Base-by-base conservation (phyloP, 2,888 invertebrate species). In the Zygogramma bicolorata region DNA sequence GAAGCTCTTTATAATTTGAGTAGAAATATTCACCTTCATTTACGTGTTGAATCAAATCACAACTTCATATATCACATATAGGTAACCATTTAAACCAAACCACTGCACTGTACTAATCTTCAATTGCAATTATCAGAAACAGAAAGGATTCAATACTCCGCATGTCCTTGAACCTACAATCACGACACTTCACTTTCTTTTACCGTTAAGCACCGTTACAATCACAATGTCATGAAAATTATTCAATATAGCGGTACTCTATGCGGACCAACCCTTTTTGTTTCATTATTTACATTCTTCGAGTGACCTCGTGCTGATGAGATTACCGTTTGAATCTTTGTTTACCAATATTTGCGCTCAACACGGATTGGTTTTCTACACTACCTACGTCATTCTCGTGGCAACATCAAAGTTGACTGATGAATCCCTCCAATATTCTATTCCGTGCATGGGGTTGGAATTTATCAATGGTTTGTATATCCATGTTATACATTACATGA, bases 171-270 rank as follows among this genome's bases (percentile, higher is more conserved):
- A 63, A 46, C 63, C 29, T 22, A n/a, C 27, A 18, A 40, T 40
- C 25, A 31, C 8, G n/a, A n/a, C 13, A 63, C 46, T 7, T 63
- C 29, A 63, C 63, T 63, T 63, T 63, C 29, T 63, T 63, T 63
- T 22, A 63, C 63, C 63, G 63, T 63, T 63, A 63, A 46, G 7
- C 46, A 46, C 63, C 29, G 42, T 63, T 29, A 22, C 49, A 63
- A 63, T 49, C 18, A 63, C n/a, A 22, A 13, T 13, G 18, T 27
- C n/a, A 27, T 27, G 46, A 13, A 53, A 6, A 25, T 53, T 53
- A 46, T 27, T 46, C 63, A 27, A 18, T 13, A 42, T 62, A 62
- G 38, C 40, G 42, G 42, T 62, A 40, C 25, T 38, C 20, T 38
- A n/a, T 61, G 22, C 61, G 25, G 27, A 22, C 27, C n/a, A 13